These are phyloP conservation scores for Petrocephalus zakoni DNA, from an alignment of 2,113 vertebrate genomes.

Conservation along the genomic window DNA sequence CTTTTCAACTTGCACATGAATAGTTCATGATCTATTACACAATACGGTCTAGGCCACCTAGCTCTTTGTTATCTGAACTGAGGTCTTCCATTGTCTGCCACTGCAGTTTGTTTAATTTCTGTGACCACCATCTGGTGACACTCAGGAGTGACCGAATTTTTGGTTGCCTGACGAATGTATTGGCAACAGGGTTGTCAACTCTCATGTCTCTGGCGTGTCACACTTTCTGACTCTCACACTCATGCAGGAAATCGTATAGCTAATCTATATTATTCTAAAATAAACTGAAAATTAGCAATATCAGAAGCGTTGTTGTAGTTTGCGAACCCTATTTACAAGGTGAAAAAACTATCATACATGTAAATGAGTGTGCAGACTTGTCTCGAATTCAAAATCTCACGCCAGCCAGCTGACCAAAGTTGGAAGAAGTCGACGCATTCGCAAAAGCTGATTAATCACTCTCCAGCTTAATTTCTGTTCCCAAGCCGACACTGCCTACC, in stretches of 20 bases:
- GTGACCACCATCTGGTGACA: neutral
- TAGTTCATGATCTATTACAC: neutral
- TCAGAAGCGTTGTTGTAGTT: too few species aligned
- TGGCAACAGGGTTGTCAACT: neutral
- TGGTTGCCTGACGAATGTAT: neutral
- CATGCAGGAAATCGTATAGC: too few species aligned
- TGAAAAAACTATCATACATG: too few species aligned
- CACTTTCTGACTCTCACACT: too few species aligned
- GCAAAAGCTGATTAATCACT: neutral
- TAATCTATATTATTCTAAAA: too few species aligned
- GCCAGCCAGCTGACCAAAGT: too few species aligned
- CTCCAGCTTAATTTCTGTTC: neutral
- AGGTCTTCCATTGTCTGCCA: neutral
- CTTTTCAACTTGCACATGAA: neutral
- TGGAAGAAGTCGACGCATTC: neutral
- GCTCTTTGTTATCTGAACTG: neutral
- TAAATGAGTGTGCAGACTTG: too few species aligned
- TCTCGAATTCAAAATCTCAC: too few species aligned
- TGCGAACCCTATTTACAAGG: too few species aligned
- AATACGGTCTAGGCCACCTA: neutral
- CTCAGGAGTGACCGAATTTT: neutral
- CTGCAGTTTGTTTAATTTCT: neutral
- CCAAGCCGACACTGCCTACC: neutral
- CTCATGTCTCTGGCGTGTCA: too few species aligned
- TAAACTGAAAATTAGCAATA: too few species aligned